Evolutionary conservation across 2,888 invertebrate species (phyloP), one percentile per base, ranked within the genome.

Genomic region (Dynastes tityus): DNA sequence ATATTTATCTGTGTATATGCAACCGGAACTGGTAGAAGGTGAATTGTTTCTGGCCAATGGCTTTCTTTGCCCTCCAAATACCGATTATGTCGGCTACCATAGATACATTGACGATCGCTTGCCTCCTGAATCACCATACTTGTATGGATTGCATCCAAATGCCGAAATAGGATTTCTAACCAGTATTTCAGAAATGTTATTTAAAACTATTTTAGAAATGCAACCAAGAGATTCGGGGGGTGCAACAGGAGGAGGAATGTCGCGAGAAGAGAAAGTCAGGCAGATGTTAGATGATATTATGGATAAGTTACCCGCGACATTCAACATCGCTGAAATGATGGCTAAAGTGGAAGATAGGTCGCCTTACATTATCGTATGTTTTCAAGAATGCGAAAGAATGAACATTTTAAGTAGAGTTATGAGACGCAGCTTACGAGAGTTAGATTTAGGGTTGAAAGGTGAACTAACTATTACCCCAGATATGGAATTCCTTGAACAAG

Each of bases 341-440:
- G 93, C 92, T 0, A 95, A 96, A 87, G 93, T 94, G 2, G 97
- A 98, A 88, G 97, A 98, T 84, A 91, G 95, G 80, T 96, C 96
- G 2, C 98, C 98, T 0, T 98, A 93, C 87, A 95, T 96, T 0
- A 96, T 98, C 74, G 98, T 98, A 0, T 96, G 96, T 0, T 92
- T 97, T 84, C 97, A 98, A 89, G 98, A 98, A 89, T 97, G 97
- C 87, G 98, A 98, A 88, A 91, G 98, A 61, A 98, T 98, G 97
- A 98, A 98, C 88, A 91, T 91, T 53, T 91, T 98, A 6, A 96
- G 96, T 86, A 90, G 91, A 1, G 97, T 97, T 88, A 93, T 98
- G 80, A 91, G 93, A 76, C 90, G 96, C 45, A 96, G 97, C 0
- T 90, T 98, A 5, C 93, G 92, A 83, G 98, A 98, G 88, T 89